Base-by-base conservation (phyloP, 2,797 vertebrate species). In the Fistularia tabacaria region DNA sequence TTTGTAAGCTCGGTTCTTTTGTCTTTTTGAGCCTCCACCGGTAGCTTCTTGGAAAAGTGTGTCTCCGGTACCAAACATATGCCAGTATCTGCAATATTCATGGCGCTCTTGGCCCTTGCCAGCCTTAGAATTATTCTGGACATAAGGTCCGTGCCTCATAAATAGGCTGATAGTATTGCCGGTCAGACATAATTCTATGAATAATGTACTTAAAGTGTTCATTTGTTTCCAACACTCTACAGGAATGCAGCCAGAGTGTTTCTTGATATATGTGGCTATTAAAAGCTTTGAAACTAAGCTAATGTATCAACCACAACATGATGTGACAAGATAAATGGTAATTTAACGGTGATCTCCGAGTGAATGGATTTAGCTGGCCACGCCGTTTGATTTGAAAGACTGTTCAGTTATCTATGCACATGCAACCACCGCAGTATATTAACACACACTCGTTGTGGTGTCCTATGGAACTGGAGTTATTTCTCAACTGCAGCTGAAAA, bases 11-110 rank as follows among this genome's bases (percentile, higher is more conserved):
- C 25, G 25, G 25, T 55, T 62, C 59, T 46, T 14, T 51, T 36
- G 38, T 42, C 53, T 62, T 25, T 36, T 46, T 51, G 11, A 41
- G 52, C 13, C 51, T 53, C 64, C 7, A 69, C 71, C 57, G 79
- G 65, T 63, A 58, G 54, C 14, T 73, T 13, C 46, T 51, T 51
- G 15, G 53, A 72, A 77, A 49, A 39, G 70, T 70, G 48, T 55
- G 46, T 64, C 83, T 80, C 71, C 71, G 46, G 82, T 74, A 84
- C 80, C 68, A 69, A 85, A 77, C 78, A 85, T 83, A 82, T 77
- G 81, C 65, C 57, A 15, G 50, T 54, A 36, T 74, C 57, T 87
- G 64, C 66, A 84, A 82, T 86, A 87, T 88, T 78, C 66, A 87
- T 80, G 55, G 51, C 69, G 56, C 59, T 76, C 76, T 62, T 73